Base-by-base conservation (phyloP, 2,113 vertebrate species). In the Machaerirhynchus nigripectus region DNA sequence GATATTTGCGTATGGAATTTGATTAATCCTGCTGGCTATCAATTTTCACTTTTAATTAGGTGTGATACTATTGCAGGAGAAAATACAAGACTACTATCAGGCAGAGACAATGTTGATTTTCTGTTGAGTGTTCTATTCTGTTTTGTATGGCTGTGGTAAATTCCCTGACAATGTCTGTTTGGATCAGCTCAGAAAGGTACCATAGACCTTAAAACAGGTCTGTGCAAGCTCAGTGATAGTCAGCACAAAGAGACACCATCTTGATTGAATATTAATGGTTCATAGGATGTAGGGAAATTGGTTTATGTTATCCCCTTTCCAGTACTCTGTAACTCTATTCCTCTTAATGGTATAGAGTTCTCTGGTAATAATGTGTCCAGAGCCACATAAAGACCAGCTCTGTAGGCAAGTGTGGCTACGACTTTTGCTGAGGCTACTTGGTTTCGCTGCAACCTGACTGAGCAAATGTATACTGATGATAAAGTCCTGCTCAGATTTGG, bases 31-130 rank as follows among this genome's bases (percentile, higher is more conserved):
- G 78, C 85, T 97, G 81, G 92, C 88, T 95, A 95, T 93, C 91
- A 97, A 96, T 97, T 97, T 96, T 92, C 86, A 79, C 39, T 95
- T 95, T 94, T 97, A 97, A 96, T 97, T 97, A 95, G 91, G 50
- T 95, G 56, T 79, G 88, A 53, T 85, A 53, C 78, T 89, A 65
- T 52, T 78, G 50, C 76, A 88, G 89, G 56, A 87, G 71, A 81
- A 90, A 89, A 75, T 69, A 42, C 64, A 91, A 59, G 92, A 37
- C 56, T 73, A 26, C 39, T 79, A 21, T 50, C 30, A 71, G 15
- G 18, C 31, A 74, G 15, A 5, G 28, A 31, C 47, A 52, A 60
- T 80, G 44, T 27, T 74, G 53, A 44, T 89, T 75, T 95, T 92
- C 57, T 46, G 2, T 28, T 86, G 65, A 44, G 6, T 57, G 46